phyloP scores from a whole-genome alignment of 2,113 vertebrate species.

The Drymodes brunneopygia region DNA sequence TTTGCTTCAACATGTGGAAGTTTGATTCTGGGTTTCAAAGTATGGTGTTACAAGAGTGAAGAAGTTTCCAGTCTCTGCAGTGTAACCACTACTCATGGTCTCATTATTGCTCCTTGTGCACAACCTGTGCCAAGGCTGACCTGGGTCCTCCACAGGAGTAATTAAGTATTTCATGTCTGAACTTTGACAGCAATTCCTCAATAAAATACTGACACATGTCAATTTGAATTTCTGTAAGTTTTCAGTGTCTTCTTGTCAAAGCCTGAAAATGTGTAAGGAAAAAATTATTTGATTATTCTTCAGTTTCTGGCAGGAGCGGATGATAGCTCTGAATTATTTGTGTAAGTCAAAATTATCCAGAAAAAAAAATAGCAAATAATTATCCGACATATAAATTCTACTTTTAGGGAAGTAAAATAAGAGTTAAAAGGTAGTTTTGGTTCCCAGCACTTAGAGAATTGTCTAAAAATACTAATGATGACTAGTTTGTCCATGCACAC shows the following conservation, averaged over 20 bases:
- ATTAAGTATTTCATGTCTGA: background rate
- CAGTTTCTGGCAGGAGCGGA: background rate
- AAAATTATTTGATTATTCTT: background rate
- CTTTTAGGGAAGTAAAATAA: background rate
- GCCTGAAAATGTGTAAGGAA: background rate
- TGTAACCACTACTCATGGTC: background rate
- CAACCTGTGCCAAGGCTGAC: background rate
- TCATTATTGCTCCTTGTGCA: background rate
- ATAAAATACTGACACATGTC: background rate
- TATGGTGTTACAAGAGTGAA: background rate
- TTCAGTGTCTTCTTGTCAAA: background rate
- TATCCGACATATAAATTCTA: background rate
- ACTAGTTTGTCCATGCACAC: background rate
- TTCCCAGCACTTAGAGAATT: background rate
- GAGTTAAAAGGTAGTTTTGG: background rate
- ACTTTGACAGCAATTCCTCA: background rate
- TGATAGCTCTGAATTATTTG: background rate
- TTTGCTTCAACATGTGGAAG: background rate
- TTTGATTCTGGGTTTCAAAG: background rate
- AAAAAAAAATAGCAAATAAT: background rate
- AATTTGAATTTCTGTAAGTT: background rate
- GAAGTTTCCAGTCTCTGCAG: background rate
- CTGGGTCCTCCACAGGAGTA: background rate
- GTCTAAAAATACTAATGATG: background rate
- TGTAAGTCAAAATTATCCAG: background rate